Base-by-base conservation (phyloP, 2,888 invertebrate species). In the Trachelus tabidus region DNA sequence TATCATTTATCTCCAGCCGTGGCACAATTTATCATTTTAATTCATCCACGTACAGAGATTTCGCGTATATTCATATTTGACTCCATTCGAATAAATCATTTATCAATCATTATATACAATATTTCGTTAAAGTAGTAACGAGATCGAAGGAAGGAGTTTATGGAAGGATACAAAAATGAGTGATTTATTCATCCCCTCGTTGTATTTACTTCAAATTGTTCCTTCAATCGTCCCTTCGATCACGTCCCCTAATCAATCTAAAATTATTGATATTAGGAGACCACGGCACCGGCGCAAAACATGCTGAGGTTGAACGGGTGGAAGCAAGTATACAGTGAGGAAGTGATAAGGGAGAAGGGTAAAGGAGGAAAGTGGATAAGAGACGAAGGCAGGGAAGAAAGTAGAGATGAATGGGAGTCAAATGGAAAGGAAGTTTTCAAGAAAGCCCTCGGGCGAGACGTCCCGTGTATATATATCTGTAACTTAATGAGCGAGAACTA, bases 11-110 rank as follows among this genome's bases (percentile, higher is more conserved):
- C 56, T 56, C 56, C 56, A 9, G 56, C 56, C 56, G 9, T 23
- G 56, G 56, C n/a, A 73, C 37, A 73, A 23, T 73, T 15, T 73
- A 74, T 74, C 33, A 34, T 69, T 31, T 71, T 37, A 33, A 73
- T 73, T 34, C 11, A 73, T 73, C 73, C 33, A n/a, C 34, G 33
- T 30, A 33, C 33, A 31, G 11, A 31, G 33, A 23, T 31, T 23
- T 73, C 73, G 73, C n/a, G 34, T 34, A 34, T 34, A 73, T 34
- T 34, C 34, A 12, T 73, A 30, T 31, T 11, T 30, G 23, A 30
- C 33, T 73, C 4, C 11, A 12, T 30, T 34, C 12, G 40, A 73
- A 40, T 30, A 37, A 23, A 71, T 76, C 31, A 73, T 76, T 73
- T 56, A 56, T 56, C 56, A 56, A 56, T 56, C 15, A 15, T 40